Evolutionary conservation across 2,888 invertebrate genomes (phyloP).

Genomic region (Chalcosyrphus nemorum): DNA sequence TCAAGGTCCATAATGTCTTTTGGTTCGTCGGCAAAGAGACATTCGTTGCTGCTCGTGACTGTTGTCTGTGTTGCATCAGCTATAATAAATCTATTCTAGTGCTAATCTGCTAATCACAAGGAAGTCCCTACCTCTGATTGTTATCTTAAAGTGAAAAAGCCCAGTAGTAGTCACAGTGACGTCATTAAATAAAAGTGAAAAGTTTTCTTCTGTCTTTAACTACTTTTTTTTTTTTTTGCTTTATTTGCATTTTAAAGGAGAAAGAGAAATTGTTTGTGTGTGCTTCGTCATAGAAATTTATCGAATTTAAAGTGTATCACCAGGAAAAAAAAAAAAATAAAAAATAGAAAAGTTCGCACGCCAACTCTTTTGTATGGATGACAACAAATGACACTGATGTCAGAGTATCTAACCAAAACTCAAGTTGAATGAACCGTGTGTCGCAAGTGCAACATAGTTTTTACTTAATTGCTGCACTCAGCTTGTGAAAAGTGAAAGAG

Average conservation of each 20-base stretch:
- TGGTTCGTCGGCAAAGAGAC: slow-evolving; percentile 25
- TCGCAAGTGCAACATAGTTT: background rate
- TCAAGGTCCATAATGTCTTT: slow-evolving; percentile 60
- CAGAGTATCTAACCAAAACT: background rate
- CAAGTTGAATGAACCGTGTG: slow-evolving; percentile 50
- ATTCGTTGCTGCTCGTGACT: background rate
- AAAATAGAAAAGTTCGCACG: slow-evolving; percentile 57
- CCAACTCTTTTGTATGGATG: slow-evolving; percentile 59
- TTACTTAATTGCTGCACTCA: slow-evolving; percentile 41
- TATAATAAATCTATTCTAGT: background rate
- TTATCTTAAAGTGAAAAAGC: background rate
- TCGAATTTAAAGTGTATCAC: slow-evolving; percentile 7
- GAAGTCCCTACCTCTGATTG: background rate
- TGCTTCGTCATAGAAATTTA: slow-evolving; percentile 14
- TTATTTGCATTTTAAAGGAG: slow-evolving; percentile 51
- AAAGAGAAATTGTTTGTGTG: slow-evolving; percentile 64
- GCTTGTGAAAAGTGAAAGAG: slow-evolving; percentile 67
- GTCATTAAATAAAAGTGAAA: slow-evolving; percentile 63
- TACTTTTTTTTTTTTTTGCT: slow-evolving; percentile 1
- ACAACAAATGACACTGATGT: background rate
- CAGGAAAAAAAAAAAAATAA: too few relatives aligned
- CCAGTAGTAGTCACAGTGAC: slow-evolving; percentile 32
- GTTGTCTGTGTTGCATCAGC: background rate
- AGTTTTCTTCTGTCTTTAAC: slow-evolving; percentile 12
- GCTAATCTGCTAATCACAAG: background rate